Base-by-base conservation (phyloP, 37 sponge, comb jelly and placozoan genomes). In the Spongia lamella region DNA sequence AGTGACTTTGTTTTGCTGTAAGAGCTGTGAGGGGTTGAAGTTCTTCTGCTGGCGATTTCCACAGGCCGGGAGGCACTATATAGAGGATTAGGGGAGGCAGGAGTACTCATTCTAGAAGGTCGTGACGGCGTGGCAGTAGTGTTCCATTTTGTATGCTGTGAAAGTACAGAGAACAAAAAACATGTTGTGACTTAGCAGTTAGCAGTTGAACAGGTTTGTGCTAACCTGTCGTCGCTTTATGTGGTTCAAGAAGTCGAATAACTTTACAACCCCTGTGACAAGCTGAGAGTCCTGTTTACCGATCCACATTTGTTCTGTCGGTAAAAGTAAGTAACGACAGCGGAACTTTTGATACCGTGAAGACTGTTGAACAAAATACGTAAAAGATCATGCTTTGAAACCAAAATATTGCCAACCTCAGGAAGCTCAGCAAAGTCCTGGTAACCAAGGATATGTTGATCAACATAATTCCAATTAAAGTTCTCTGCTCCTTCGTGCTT, bases 401-500 rank as follows among this genome's bases (percentile, higher is more conserved):
- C 19, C 9, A 61, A 53, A 31, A 16, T 51, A 14, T 52, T 53
- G 1, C 38, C 58, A 59, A 89, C 83, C 55, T 90, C 83, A 32
- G 40, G 55, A 20, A 76, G 78, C 1, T 70, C 75, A 34, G 64
- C 78, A 77, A 88, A 91, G 53, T 86, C 87, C 13, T 64, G 32
- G 47, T 79, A 38, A 15, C 92, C 92, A 62, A 70, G 75, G 33
- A 91, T 53, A 76, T 86, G 86, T 37, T 91, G 86, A 56, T 91
- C 92, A 21, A 91, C 76, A 39, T 79, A 91, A 69, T 91, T 91
- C 92, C 92, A 91, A 61, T 91, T 91, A 68, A 77, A 86, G 53
- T 91, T 76, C 68, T 91, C 87, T 53, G 64, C 35, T 17, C 38
- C 56, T 0, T 38, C 70, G 50, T 79, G 81, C 30, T 1, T 19